These are phyloP conservation scores for Burhinus oedicnemus DNA, from an alignment of 2,113 vertebrate genomes.

Conservation along the genomic window DNA sequence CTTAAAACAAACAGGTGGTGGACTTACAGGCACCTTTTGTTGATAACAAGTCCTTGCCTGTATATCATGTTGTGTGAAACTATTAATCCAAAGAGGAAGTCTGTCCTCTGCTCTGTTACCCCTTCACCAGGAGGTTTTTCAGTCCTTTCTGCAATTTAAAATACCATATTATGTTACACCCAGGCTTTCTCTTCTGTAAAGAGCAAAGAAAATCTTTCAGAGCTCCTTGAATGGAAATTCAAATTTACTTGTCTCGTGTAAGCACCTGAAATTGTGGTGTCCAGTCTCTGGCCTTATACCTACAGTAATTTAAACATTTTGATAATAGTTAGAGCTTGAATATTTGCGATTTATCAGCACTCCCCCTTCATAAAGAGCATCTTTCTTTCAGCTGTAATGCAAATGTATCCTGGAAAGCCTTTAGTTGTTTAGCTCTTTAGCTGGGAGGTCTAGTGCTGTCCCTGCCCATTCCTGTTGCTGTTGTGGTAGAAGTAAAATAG, in stretches of 20 bases:
- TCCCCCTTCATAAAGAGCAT: not conserved
- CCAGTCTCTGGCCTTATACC: not conserved
- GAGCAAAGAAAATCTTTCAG: not conserved
- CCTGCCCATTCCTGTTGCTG: not conserved
- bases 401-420: not conserved
- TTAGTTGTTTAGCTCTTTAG: not conserved
- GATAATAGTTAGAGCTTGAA: not conserved
- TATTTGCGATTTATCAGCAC: not conserved
- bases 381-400: not conserved
- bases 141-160: not conserved
- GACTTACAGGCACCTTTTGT: not conserved
- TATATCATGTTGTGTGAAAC: not conserved
- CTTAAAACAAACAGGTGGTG: not conserved
- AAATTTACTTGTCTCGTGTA: not conserved
- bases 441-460: not conserved
- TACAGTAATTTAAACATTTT: not conserved
- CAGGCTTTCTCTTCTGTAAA: not conserved
- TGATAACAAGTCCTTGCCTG: not conserved
- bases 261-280: not conserved
- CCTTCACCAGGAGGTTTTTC: not conserved
- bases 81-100: not conserved
- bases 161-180: not conserved
- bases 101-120: not conserved
- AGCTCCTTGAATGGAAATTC: not conserved
- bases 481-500: not conserved